Percentiles rank a stretch among this genome's conserved stretches.
phyloP scores from a whole-genome alignment of 2,113 vertebrate genomes.

The Menidia beryllina region DNA sequence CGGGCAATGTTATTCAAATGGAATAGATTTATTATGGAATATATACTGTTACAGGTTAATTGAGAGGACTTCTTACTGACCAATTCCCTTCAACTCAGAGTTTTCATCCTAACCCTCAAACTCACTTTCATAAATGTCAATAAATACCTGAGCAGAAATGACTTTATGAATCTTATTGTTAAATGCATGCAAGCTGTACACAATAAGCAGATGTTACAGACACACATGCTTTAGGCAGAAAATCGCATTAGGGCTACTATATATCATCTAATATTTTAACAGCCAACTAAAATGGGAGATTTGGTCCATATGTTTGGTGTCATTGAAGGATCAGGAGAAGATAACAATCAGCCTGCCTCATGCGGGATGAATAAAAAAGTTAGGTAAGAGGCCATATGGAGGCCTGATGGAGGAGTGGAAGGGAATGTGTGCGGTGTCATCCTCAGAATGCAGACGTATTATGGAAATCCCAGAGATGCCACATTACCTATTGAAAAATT shows the following conservation, averaged over 20 bases:
- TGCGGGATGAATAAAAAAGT: conserved; percentile 66
- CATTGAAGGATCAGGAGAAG: conserved; percentile 69
- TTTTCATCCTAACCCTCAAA: neutral
- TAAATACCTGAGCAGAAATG: conserved; percentile 29
- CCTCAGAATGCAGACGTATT: conserved; percentile 56
- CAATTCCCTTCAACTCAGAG: neutral
- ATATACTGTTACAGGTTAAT: conserved; percentile 13
- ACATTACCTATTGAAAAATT: conserved; percentile 66
- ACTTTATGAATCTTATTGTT: conserved; percentile 32
- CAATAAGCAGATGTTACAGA: conserved; percentile 60
- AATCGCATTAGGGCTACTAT: conserved; percentile 76
- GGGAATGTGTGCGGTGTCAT: conserved; percentile 52
- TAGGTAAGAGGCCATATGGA: conserved; percentile 64
- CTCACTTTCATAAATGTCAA: conserved; percentile 25
- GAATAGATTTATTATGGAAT: neutral
- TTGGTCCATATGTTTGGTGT: conserved; percentile 79
- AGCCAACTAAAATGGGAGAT: conserved; percentile 67
- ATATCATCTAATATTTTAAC: conserved; percentile 73
- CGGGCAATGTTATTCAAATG: neutral
- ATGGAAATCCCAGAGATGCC: conserved; percentile 53
- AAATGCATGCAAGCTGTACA: conserved; percentile 44
- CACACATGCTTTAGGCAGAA: conserved; percentile 73
- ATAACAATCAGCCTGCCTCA: conserved; percentile 54
- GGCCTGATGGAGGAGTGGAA: conserved; percentile 51
- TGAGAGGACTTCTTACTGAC: neutral